Evolutionary conservation across 2,888 invertebrate genomes (phyloP).

Genomic region (Philaethria dido): DNA sequence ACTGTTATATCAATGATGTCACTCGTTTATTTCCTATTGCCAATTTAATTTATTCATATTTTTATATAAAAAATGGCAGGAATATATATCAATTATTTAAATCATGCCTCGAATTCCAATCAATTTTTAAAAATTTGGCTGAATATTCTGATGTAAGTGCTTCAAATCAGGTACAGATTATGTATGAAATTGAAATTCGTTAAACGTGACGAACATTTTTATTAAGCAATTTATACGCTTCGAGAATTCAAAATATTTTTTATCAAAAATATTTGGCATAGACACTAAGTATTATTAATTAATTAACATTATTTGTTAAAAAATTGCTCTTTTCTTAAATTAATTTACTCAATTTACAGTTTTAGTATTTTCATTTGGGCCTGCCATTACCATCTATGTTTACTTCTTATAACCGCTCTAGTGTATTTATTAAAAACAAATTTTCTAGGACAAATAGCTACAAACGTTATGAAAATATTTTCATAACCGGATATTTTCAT

Average conservation of each 20-base stretch:
- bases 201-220: conserved; percentile 8
- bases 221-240: conserved; percentile 19
- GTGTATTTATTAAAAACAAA: neutral
- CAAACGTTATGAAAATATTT: too few species aligned
- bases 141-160: conserved; percentile 2
- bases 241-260: neutral
- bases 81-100: too few species aligned
- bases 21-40: too few species aligned
- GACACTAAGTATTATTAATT: neutral
- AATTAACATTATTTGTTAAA: neutral
- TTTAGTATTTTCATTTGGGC: too few species aligned
- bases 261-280: neutral
- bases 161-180: conserved; percentile 5
- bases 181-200: conserved; percentile 8
- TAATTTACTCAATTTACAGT: too few species aligned
- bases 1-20: too few species aligned
- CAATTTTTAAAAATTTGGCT: neutral
- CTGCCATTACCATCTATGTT: too few species aligned
- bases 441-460: neutral
- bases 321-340: too few species aligned
- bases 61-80: too few species aligned
- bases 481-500: too few species aligned
- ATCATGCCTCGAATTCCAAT: neutral
- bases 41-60: too few species aligned
- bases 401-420: too few species aligned